Conservation (phyloP, 2,888 invertebrate genomes). For the Schrankia costaestrigalis region DNA sequence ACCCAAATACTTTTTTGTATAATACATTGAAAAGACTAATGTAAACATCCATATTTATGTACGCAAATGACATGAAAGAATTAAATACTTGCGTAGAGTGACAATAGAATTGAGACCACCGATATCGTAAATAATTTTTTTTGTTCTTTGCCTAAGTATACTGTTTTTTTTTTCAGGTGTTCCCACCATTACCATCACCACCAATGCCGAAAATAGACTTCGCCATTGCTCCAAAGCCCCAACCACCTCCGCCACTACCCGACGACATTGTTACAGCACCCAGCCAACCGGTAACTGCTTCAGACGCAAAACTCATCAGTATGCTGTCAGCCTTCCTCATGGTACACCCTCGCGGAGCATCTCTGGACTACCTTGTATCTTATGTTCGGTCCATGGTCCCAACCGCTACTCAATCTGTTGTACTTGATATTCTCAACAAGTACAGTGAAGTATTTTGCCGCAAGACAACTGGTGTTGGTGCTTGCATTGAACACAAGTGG, state of each 20-base stretch:
- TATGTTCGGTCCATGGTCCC: constrained; percentile 58
- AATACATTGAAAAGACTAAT: too few relatives aligned
- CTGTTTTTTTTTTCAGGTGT: constrained; percentile 18
- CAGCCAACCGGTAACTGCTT: constrained; percentile 29
- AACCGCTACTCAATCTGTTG: constrained; percentile 39
- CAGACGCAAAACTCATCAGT: constrained; percentile 64
- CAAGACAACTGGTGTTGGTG: constrained; percentile 47
- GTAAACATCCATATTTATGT: not conserved
- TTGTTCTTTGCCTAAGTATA: not conserved
- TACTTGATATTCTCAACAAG: constrained; percentile 47
- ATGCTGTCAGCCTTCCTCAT: constrained; percentile 64
- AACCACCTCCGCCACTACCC: constrained; percentile 34
- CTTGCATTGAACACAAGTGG: constrained; percentile 55
- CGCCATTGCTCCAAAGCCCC: constrained; percentile 18
- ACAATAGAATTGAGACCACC: not conserved
- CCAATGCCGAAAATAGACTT: constrained; percentile 16
- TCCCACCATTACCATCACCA: constrained; percentile 41
- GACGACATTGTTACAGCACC: constrained; percentile 33
- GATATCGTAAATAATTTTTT: not conserved
- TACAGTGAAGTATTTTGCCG: constrained; percentile 51
- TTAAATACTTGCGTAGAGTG: too few relatives aligned
- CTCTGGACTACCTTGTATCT: constrained; percentile 55
- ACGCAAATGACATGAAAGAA: too few relatives aligned
- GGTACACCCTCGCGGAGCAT: constrained; percentile 62
- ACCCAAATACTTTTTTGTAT: too few relatives aligned